Base-by-base conservation (phyloP, 2,888 invertebrate species). In the Phalera bucephala region DNA sequence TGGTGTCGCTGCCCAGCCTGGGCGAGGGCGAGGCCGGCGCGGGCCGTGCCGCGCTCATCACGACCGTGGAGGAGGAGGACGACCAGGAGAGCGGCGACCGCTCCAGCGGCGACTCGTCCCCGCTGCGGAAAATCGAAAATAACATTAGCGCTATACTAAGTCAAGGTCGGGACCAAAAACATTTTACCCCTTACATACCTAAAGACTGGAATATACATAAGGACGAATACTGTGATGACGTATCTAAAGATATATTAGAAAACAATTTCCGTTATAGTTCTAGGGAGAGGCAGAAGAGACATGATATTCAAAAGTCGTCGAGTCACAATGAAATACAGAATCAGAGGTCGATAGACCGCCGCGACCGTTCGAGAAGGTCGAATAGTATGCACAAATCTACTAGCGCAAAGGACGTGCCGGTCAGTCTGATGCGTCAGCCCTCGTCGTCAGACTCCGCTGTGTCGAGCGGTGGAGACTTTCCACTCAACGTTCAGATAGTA, bases 301-400 rank as follows among this genome's bases (percentile, higher is more conserved):
- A 91, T 58, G 92, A 92, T 54, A 86, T 92, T 40, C 92, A 92
- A 61, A 92, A 92, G 59, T 92, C 92, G 6, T 92, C 90, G 56
- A 92, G 92, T 72, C 92, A 92, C 56, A 92, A 91, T 69, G 92
- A 92, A 64, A 92, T 92, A 58, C 91, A 90, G 55, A 78, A 90
- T 72, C 84, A 91, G 69, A 69, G 88, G 45, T 84, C 91, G 46
- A 83, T 89, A 60, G 89, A 88, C 42, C 80, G 88, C 22, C 81
- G 91, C 21, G 90, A 89, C 44, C 82, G 91, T 27, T 90, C 91
- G 10, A 78, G 90, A 36, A 86, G 91, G 58, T 80, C 91, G 14
- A 91, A 92, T 60, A 93, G 94, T 52, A 94, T 94, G 73, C 94
- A 94, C 67, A 94, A 94, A 72, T 94, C 94, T 9, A 93, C 94